Evolutionary conservation across 64 coral and sea anemone species (phyloP).

Genomic region (Stichodactyla mertensii): DNA sequence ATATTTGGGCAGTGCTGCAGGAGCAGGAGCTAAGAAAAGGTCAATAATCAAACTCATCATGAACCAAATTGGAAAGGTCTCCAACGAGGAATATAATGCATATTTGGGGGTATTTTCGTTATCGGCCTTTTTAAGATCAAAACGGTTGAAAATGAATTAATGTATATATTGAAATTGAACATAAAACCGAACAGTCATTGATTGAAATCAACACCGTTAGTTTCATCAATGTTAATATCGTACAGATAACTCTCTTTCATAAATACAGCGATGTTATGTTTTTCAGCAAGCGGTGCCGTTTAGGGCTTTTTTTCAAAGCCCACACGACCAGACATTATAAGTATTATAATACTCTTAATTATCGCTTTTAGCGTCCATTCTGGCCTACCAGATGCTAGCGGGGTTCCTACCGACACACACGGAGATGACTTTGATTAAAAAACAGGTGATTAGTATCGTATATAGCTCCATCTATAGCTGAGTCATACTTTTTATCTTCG

Average conservation of each 20-base stretch:
- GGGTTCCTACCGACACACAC: neutral
- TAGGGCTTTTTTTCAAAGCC: neutral
- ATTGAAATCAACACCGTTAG: neutral
- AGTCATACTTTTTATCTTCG: neutral
- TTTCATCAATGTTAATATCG: neutral
- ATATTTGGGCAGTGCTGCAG: too few species aligned
- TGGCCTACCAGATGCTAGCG: neutral
- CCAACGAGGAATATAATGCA: neutral
- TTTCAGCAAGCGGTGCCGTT: neutral
- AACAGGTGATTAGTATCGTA: neutral
- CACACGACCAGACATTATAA: neutral
- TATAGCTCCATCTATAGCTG: neutral
- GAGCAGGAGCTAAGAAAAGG: neutral
- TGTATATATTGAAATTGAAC: too few species aligned
- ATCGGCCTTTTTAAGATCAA: neutral
- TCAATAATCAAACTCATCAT: neutral
- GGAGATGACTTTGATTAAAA: neutral
- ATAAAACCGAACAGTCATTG: neutral
- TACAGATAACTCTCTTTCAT: neutral
- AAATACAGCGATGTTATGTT: neutral
- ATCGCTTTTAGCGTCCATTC: neutral
- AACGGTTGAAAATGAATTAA: neutral
- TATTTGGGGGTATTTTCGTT: neutral
- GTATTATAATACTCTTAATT: conserved; percentile 7
- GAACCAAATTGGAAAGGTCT: neutral